Evolutionary conservation across 2,113 vertebrate species (phyloP).

Genomic region (Nothobranchius furzeri): DNA sequence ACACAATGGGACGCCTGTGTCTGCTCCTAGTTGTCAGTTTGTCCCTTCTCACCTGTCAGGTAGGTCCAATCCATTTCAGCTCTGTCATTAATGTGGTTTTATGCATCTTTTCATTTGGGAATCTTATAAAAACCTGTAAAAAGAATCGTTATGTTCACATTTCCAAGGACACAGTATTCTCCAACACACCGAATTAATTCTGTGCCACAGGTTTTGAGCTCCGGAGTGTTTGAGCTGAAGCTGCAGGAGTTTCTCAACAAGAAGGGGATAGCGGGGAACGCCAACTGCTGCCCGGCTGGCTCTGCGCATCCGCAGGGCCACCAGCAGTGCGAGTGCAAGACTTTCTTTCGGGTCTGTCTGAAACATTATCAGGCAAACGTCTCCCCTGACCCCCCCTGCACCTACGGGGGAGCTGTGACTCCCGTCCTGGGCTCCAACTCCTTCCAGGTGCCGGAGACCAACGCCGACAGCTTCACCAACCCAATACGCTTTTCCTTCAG

Average conservation of each 20-base stretch:
- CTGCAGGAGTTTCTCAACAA: slow-evolving; percentile 98
- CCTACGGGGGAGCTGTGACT: slow-evolving; percentile 93
- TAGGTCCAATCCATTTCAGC: slow-evolving; percentile 62
- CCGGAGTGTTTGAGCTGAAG: slow-evolving; percentile 96
- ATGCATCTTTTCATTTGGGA: not conserved
- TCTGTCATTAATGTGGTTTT: not conserved
- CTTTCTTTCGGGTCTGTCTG: slow-evolving; percentile 97
- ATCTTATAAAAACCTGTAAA: too few species aligned
- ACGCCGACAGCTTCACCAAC: slow-evolving; percentile 90
- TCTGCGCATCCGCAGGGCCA: slow-evolving; percentile 69
- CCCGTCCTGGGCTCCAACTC: slow-evolving; percentile 96
- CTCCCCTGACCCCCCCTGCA: slow-evolving; percentile 96
- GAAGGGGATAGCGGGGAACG: slow-evolving; percentile 89
- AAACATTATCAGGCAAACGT: slow-evolving; percentile 97
- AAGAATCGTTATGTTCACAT: not conserved
- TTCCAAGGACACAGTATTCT: not conserved
- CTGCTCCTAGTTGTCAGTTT: slow-evolving; percentile 83
- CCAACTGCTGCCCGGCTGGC: slow-evolving; percentile 89
- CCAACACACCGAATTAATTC: not conserved
- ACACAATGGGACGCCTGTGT: slow-evolving; percentile 88
- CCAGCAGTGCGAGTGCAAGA: slow-evolving; percentile 95
- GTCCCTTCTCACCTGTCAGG: slow-evolving; percentile 88
- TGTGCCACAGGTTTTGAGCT: slow-evolving; percentile 83
- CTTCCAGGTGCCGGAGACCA: slow-evolving; percentile 91
- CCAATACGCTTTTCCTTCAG: slow-evolving; percentile 92